These are phyloP conservation scores for Drosophila fungiperda DNA, from an alignment of 2,888 invertebrate genomes.

Conservation along the genomic window DNA sequence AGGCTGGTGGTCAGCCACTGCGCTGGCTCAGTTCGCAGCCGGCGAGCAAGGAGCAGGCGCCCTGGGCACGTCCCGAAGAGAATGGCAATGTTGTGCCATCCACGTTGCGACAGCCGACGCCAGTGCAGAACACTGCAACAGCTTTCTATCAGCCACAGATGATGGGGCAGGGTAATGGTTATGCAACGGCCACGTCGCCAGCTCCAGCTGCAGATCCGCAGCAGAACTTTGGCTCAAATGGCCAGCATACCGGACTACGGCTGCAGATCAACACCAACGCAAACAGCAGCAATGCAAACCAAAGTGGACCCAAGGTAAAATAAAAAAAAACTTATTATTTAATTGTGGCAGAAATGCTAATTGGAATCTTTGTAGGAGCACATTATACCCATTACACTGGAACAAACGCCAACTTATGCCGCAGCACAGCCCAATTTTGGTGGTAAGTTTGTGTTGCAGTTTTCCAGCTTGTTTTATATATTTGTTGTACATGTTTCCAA, in stretches of 20 bases:
- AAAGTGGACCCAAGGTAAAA: constrained; percentile 77
- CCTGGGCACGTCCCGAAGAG: constrained; percentile 83
- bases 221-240: constrained; percentile 75
- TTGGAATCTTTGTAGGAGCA: constrained; percentile 75
- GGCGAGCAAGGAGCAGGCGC: constrained; percentile 79
- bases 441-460: constrained; percentile 69
- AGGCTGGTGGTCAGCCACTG: constrained; percentile 74
- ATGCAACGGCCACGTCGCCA: constrained; percentile 35
- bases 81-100: constrained; percentile 82
- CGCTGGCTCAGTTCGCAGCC: constrained; percentile 82
- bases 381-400: constrained; percentile 85
- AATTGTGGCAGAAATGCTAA: neutral
- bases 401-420: constrained; percentile 83
- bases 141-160: constrained; percentile 53
- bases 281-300: constrained; percentile 57
- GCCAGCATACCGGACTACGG: constrained; percentile 74
- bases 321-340: neutral
- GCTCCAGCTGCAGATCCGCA: constrained; percentile 7
- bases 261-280: constrained; percentile 80
- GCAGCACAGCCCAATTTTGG: constrained; percentile 82
- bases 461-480: neutral
- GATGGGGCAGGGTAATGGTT: constrained; percentile 67
- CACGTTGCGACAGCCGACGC: constrained; percentile 71
- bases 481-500: constrained; percentile 12
- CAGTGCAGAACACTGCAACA: constrained; percentile 36